Conservation (phyloP, 2,888 invertebrate species). For the Hydrotaea cyrtoneurina region DNA sequence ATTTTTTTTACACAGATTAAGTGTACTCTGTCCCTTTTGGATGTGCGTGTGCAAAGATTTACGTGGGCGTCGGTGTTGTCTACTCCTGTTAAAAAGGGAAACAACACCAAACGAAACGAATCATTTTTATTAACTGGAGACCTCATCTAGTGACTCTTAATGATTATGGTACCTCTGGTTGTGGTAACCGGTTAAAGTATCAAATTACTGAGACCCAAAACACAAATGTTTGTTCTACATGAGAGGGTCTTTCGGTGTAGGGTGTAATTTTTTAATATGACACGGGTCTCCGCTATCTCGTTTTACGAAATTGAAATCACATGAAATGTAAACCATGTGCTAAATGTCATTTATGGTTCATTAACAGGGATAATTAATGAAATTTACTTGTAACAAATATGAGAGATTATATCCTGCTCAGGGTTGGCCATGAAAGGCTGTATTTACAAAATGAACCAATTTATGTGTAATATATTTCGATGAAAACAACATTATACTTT, state of each 20-base stretch:
- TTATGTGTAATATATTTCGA: too few species aligned
- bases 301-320: neutral
- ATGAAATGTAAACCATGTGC: slow-evolving; percentile 8
- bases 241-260: neutral
- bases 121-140: slow-evolving; percentile 29
- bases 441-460: too few species aligned
- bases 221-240: neutral
- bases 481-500: too few species aligned
- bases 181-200: slow-evolving; percentile 14
- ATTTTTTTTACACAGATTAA: neutral
- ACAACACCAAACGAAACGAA: slow-evolving; percentile 6
- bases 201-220: slow-evolving; percentile 1
- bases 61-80: neutral
- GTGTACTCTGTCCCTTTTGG: neutral
- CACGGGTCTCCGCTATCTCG: neutral
- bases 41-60: neutral
- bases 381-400: neutral
- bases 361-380: neutral
- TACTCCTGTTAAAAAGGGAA: neutral
- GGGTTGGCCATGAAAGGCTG: too few species aligned
- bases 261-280: neutral
- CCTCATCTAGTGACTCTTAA: slow-evolving; percentile 15
- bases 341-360: neutral
- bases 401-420: too few species aligned
- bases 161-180: slow-evolving; percentile 29